These are phyloP conservation scores for Galerucella calmariensis DNA, from an alignment of 2,888 invertebrate species.

Conservation along the genomic window DNA sequence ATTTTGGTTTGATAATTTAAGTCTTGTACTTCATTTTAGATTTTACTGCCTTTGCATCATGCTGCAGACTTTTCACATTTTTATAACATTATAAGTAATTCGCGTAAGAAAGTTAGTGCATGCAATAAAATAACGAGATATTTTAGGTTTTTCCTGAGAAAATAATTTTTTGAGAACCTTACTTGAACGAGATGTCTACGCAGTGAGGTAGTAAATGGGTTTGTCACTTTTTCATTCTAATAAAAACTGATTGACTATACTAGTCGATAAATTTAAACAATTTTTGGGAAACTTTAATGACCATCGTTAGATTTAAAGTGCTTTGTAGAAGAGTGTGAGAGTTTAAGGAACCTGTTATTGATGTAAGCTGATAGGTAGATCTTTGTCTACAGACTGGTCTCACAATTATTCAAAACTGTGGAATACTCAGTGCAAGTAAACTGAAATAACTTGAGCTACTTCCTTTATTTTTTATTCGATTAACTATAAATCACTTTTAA, in stretches of 20 bases:
- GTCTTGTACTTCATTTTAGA: slow-evolving; percentile 4
- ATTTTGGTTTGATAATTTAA: slow-evolving; percentile 23
- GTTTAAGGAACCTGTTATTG: too few relatives aligned
- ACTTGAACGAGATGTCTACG: not conserved
- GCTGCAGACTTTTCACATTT: slow-evolving; percentile 9
- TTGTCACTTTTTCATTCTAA: slow-evolving; percentile 3
- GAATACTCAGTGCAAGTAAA: too few relatives aligned
- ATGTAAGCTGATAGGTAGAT: too few relatives aligned
- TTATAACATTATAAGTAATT: slow-evolving; percentile 6
- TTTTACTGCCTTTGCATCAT: slow-evolving; percentile 1
- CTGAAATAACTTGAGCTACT: too few relatives aligned
- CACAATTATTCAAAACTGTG: too few relatives aligned
- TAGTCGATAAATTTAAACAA: not conserved
- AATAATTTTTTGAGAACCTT: not conserved
- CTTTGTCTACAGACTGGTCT: too few relatives aligned
- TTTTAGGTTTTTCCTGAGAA: slow-evolving; percentile 6
- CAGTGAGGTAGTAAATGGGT: not conserved
- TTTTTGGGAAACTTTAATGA: not conserved
- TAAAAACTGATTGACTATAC: not conserved
- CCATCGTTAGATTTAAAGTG: not conserved
- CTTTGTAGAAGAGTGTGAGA: not conserved
- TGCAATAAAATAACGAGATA: not conserved
- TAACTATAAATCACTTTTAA: too few relatives aligned
- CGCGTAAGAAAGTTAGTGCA: slow-evolving; percentile 4
- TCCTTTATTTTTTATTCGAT: too few relatives aligned